Percentiles rank a stretch among this genome's conserved stretches.
phyloP scores from a whole-genome alignment of 2,113 vertebrate genomes.

The Vimba vimba region DNA sequence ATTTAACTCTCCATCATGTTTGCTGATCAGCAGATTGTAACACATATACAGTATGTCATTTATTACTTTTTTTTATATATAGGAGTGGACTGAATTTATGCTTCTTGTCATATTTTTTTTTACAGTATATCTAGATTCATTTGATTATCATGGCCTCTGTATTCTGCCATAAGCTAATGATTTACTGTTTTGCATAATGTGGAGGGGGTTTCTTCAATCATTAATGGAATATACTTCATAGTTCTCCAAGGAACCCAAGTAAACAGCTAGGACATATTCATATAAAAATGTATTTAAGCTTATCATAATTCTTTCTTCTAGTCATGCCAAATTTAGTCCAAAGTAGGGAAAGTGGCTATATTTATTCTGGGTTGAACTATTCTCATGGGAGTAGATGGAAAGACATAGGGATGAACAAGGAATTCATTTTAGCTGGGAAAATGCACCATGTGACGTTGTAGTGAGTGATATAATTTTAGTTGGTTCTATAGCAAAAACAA shows the following conservation, averaged over 20 bases:
- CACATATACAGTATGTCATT: too few species aligned
- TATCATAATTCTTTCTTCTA: not conserved
- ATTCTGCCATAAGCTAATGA: not conserved
- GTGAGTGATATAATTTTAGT: constrained; percentile 18
- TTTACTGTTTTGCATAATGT: not conserved
- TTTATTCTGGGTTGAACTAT: constrained; percentile 49
- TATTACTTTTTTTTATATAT: too few species aligned
- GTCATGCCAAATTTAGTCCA: constrained; percentile 21
- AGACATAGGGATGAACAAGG: constrained; percentile 14
- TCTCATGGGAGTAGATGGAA: constrained; percentile 46
- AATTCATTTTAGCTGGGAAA: constrained; percentile 47
- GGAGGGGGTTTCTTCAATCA: not conserved
- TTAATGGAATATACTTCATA: not conserved
- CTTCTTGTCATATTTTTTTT: not conserved
- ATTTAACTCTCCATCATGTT: too few species aligned
- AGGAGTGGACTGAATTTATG: too few species aligned
- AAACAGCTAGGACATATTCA: not conserved
- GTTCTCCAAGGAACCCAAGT: not conserved
- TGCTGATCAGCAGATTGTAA: too few species aligned
- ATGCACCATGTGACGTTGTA: constrained; percentile 11
- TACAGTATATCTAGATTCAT: not conserved
- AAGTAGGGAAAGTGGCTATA: constrained; percentile 18
- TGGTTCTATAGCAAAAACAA: not conserved
- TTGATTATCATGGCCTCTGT: not conserved
- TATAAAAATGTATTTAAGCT: not conserved